phyloP scores from a whole-genome alignment of 2,797 vertebrate species.

The Lithobates pipiens region DNA sequence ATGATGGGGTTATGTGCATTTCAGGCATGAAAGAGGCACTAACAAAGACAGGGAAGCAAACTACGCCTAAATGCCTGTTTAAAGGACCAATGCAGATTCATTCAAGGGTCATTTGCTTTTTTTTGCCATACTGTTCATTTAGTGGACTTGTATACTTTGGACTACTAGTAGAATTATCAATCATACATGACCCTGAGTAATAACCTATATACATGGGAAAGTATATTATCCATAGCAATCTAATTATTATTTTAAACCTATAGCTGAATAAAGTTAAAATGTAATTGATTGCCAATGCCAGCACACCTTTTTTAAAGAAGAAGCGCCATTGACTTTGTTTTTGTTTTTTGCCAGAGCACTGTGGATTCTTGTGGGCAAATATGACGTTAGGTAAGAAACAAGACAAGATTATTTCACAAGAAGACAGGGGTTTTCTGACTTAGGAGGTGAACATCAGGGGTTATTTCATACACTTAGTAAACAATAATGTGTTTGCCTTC shows the following conservation, averaged over 20 bases:
- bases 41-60: conserved; percentile 18
- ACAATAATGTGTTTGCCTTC: conserved; percentile 28
- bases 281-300: too few relatives aligned
- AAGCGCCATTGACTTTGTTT: too few relatives aligned
- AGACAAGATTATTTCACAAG: conserved; percentile 18
- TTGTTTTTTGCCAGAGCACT: background rate
- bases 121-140: background rate
- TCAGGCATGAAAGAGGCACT: conserved; percentile 22
- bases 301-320: background rate
- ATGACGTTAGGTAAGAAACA: conserved; percentile 1
- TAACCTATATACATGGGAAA: too few relatives aligned
- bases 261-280: too few relatives aligned
- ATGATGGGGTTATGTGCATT: conserved; percentile 10
- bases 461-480: conserved; percentile 14
- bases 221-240: background rate
- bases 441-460: conserved; percentile 5
- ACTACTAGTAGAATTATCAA: too few relatives aligned
- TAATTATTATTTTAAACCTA: background rate
- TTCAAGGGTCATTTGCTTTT: background rate
- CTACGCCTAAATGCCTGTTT: conserved; percentile 42
- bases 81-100: conserved; percentile 43
- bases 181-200: too few relatives aligned
- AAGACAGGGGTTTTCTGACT: conserved; percentile 24
- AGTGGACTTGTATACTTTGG: background rate
- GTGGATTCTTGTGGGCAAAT: background rate